Conservation (phyloP, 2,888 invertebrate species). For the Brenthis ino region DNA sequence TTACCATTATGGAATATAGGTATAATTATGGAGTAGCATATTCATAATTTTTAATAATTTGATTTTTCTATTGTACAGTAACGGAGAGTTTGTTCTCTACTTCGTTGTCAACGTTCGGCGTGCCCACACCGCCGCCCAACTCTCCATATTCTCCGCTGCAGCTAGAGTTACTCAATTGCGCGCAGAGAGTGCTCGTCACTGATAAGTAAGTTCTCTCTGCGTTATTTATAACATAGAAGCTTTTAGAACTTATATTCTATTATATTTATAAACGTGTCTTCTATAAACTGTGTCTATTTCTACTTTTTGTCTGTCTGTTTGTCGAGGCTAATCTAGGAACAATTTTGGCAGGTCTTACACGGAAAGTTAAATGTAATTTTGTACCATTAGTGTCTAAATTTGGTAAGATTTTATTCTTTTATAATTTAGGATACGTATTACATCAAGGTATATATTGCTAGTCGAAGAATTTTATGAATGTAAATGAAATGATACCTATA, state of each 20-base stretch:
- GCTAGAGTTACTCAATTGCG: constrained; percentile 84
- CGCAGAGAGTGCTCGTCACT: constrained; percentile 73
- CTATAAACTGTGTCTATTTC: not conserved
- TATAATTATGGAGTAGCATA: too few relatives aligned
- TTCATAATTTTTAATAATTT: too few relatives aligned
- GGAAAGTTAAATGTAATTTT: constrained; percentile 18
- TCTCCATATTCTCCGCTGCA: constrained; percentile 86
- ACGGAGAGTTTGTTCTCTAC: constrained; percentile 87
- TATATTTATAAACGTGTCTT: not conserved
- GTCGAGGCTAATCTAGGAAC: constrained; percentile 14
- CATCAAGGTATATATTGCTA: too few relatives aligned
- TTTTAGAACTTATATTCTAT: not conserved
- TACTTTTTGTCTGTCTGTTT: constrained; percentile 6
- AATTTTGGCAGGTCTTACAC: constrained; percentile 17
- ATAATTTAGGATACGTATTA: constrained; percentile 7
- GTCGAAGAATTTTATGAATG: too few relatives aligned
- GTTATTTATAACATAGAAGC: not conserved
- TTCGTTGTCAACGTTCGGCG: constrained; percentile 84
- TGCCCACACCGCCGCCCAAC: constrained; percentile 87
- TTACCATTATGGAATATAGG: too few relatives aligned
- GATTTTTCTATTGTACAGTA: constrained; percentile 69
- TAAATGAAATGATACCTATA: not conserved
- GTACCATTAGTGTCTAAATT: constrained; percentile 11
- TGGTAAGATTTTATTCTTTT: constrained; percentile 17
- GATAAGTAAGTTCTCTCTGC: constrained; percentile 62